Base-by-base conservation (phyloP, 1,140 invertebrate genomes). In the Lordiphosa collinella region DNA sequence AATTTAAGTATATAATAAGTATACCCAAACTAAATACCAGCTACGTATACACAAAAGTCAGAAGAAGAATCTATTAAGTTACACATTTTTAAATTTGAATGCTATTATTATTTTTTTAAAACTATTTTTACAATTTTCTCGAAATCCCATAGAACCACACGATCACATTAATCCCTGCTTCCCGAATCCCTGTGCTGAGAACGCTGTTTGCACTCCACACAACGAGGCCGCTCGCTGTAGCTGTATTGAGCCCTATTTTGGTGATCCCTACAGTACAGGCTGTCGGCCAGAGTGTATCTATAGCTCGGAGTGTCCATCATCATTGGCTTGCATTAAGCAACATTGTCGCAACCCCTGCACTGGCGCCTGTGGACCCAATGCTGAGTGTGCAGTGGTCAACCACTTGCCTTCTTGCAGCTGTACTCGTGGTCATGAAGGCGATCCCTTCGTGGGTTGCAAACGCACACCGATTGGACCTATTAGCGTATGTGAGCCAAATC, bases 171-270 rank as follows among this genome's bases (percentile, higher is more conserved):
- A 95, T 89, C 94, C 93, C 3, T 97, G 96, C 74, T 91, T 93
- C 65, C 93, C 93, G n/a, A 93, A 93, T 14, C 94, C 95, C 0
- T 97, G 96, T 85, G 94, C 94, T 11, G 93, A 94, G 71, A 96
- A 96, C 73, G 92, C 95, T 1, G 90, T 95, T 49, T 96, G 95
- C 79, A 91, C 91, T 1, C 90, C 92, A n/a, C 90, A 91, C 3
- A 92, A 93, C 75, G 92, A 93, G 10, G 89, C 91, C 18, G 92
- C 94, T 2, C 91, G 93, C 57, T 97, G 96, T 82, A 91, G 91
- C 10, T 97, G 96, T 82, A 95, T 96, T 75, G 94, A 95, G 58
- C 95, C 95, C 0, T 96, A 96, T 75, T 92, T 95, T 47, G 95
- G 95, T 16, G 94, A 95, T 90, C 93, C 94, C 0, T 95, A 95